phyloP scores from a whole-genome alignment of 1,140 invertebrate species.

The Drosophila subpulchrella region DNA sequence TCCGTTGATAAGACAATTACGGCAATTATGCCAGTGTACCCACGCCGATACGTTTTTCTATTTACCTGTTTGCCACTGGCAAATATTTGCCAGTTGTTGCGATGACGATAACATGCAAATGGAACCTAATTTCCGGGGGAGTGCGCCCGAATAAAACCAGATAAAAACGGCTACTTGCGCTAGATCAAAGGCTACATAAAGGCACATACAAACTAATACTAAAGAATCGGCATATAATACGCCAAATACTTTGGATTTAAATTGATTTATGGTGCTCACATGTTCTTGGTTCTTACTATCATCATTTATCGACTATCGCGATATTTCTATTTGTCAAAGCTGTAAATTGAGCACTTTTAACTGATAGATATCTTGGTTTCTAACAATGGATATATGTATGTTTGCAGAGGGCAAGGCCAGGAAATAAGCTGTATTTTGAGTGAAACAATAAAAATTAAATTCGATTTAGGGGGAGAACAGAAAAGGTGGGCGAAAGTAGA shows the following conservation, averaged over 20 bases:
- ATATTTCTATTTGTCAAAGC: conserved; percentile 55
- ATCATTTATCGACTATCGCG: conserved; percentile 61
- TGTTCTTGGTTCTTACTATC: conserved; percentile 49
- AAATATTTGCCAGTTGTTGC: conserved; percentile 58
- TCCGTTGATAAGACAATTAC: conserved; percentile 61
- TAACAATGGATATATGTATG: background rate
- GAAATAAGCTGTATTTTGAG: background rate
- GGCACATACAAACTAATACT: conserved; percentile 50
- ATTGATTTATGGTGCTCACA: conserved; percentile 68
- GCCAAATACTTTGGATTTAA: conserved; percentile 40
- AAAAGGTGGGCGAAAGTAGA: conserved; percentile 1
- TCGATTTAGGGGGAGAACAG: background rate
- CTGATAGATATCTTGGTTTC: conserved; percentile 28
- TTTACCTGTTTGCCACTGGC: conserved; percentile 27
- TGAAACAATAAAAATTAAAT: background rate
- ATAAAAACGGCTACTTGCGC: conserved; percentile 14
- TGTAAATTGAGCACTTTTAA: conserved; percentile 67
- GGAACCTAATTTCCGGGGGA: conserved; percentile 20
- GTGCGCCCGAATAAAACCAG: background rate
- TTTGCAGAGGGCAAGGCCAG: background rate
- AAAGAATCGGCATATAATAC: conserved; percentile 74
- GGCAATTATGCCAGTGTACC: conserved; percentile 59
- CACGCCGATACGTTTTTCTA: conserved; percentile 17
- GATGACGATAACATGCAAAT: conserved; percentile 61
- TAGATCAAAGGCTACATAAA: conserved; percentile 24